Conservation (phyloP, 2,888 invertebrate species). For the Melanophora roralis region DNA sequence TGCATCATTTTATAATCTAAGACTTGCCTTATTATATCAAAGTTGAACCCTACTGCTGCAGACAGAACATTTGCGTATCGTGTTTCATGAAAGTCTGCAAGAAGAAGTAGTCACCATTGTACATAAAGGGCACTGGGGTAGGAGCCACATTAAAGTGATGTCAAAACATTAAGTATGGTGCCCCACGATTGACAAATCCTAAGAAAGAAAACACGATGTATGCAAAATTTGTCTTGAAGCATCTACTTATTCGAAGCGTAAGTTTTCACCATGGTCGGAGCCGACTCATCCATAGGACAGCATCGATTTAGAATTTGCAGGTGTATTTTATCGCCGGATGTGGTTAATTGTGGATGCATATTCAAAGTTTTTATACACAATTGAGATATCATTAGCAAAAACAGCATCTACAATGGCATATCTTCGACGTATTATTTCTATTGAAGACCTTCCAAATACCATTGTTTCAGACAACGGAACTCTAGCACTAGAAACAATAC, state of each 20-base stretch:
- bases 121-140: constrained; percentile 51
- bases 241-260: neutral
- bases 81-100: neutral
- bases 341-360: constrained; percentile 51
- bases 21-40: neutral
- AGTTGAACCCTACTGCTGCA: constrained; percentile 17
- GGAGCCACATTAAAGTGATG: constrained; percentile 28
- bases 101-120: constrained; percentile 35
- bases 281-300: constrained; percentile 27
- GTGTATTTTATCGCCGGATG: constrained; percentile 43
- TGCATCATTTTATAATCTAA: constrained; percentile 5
- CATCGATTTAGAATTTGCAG: constrained; percentile 44
- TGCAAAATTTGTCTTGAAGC: constrained; percentile 17
- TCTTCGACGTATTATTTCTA: neutral
- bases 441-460: neutral
- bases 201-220: neutral
- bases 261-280: constrained; percentile 20
- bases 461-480: constrained; percentile 56
- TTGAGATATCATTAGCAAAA: constrained; percentile 44
- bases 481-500: too few relatives aligned
- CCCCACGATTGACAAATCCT: constrained; percentile 27
- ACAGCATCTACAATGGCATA: neutral
- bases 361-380: constrained; percentile 36
- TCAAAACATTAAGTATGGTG: constrained; percentile 40
- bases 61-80: constrained; percentile 12